phyloP scores from a whole-genome alignment of 1,140 invertebrate genomes.

The Eumeta japonica region DNA sequence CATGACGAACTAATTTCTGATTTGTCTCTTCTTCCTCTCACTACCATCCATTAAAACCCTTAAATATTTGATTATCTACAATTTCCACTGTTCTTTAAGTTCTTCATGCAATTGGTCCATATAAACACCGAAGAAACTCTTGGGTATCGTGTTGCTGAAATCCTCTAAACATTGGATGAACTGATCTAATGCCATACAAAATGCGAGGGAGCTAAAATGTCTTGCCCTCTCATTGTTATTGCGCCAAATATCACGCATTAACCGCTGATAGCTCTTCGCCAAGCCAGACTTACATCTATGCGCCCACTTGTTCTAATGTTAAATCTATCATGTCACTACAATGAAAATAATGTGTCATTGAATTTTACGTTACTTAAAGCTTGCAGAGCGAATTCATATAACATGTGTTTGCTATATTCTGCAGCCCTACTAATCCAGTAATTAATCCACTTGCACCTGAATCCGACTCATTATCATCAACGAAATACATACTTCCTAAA shows the following conservation, averaged over 20 bases:
- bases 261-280: conserved; percentile 58
- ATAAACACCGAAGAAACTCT: conserved; percentile 95
- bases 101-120: conserved; percentile 98
- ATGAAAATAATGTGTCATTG: too few species aligned
- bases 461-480: too few species aligned
- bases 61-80: too few species aligned
- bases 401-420: conserved; percentile 94
- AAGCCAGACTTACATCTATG: too few species aligned
- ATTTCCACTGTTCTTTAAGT: conserved; percentile 78
- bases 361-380: conserved; percentile 91
- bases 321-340: too few species aligned
- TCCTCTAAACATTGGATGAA: conserved; percentile 92
- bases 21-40: too few species aligned
- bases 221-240: conserved; percentile 62
- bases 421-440: conserved; percentile 76
- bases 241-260: conserved; percentile 57
- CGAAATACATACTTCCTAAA: too few species aligned
- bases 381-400: conserved; percentile 98
- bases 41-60: too few species aligned
- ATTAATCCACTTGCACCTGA: too few species aligned
- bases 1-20: too few species aligned
- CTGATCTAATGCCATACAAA: conserved; percentile 78
- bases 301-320: too few species aligned
- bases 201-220: conserved; percentile 81
- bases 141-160: conserved; percentile 93